Conservation (phyloP, 1,140 invertebrate species). For the Drosophila bocqueti region DNA sequence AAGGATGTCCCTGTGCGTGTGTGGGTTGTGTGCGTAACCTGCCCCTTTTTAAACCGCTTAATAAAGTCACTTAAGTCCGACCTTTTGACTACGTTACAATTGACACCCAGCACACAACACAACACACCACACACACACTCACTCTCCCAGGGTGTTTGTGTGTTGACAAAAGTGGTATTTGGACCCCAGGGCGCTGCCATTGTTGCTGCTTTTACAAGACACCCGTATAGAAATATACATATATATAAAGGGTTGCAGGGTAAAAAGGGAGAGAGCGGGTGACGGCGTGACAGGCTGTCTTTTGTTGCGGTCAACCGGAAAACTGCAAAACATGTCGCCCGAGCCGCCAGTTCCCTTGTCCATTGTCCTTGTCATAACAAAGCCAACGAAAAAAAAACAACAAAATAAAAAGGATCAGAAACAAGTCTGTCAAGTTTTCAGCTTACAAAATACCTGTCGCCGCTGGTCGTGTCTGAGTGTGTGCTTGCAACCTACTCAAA, state of each 20-base stretch:
- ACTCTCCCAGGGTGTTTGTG: conserved; percentile 38
- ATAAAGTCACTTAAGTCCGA: conserved; percentile 84
- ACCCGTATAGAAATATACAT: neutral
- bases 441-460: conserved; percentile 82
- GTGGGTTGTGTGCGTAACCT: conserved; percentile 43
- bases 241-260: conserved; percentile 2
- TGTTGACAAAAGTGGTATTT: conserved; percentile 75
- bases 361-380: conserved; percentile 67
- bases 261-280: conserved; percentile 1
- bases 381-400: conserved; percentile 39
- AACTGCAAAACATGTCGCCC: conserved; percentile 83
- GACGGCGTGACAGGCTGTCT: conserved; percentile 82
- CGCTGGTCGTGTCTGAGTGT: conserved; percentile 45
- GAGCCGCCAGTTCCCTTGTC: conserved; percentile 53
- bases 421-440: conserved; percentile 82
- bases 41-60: conserved; percentile 83
- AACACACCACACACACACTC: neutral
- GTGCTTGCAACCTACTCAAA: conserved; percentile 56
- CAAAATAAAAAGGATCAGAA: conserved; percentile 74
- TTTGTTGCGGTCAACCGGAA: conserved; percentile 85
- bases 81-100: conserved; percentile 81
- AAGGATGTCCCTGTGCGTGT: neutral
- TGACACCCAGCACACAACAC: conserved; percentile 66
- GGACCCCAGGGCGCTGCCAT: conserved; percentile 71
- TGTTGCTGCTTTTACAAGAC: conserved; percentile 72